Evolutionary conservation across 2,797 vertebrate species (phyloP).

Genomic region (Lagocephalus sceleratus): DNA sequence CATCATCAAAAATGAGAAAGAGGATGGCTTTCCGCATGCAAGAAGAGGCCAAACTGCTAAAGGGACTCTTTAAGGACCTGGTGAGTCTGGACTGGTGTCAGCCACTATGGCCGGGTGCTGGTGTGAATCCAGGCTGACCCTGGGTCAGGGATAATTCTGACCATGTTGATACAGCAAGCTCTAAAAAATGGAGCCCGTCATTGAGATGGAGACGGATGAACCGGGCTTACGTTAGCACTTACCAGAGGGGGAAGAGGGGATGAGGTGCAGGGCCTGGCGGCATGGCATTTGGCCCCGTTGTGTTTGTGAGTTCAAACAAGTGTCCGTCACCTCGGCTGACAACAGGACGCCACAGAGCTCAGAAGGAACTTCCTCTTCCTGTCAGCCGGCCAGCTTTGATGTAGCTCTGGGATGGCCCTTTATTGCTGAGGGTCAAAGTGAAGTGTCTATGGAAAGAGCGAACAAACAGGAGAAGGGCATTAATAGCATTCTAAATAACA

Average conservation of each 20-base stretch:
- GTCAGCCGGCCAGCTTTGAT: conserved; percentile 76
- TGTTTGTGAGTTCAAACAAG: conserved; percentile 73
- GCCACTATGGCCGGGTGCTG: background rate
- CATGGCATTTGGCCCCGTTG: conserved; percentile 65
- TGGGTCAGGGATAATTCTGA: conserved; percentile 61
- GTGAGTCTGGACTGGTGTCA: conserved; percentile 66
- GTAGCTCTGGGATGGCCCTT: conserved; percentile 67
- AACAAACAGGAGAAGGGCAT: conserved; percentile 41
- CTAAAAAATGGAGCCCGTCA: conserved; percentile 67
- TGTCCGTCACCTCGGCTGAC: conserved; percentile 78
- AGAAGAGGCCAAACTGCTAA: conserved; percentile 87
- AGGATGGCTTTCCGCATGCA: conserved; percentile 84
- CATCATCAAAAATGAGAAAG: conserved; percentile 85
- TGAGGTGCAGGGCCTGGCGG: conserved; percentile 58
- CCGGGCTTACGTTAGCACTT: conserved; percentile 61
- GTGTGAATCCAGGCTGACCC: conserved; percentile 49
- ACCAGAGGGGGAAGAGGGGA: conserved; percentile 50
- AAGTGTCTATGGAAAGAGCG: conserved; percentile 61
- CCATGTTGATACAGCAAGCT: conserved; percentile 64
- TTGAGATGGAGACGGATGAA: conserved; percentile 70
- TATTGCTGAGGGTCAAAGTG: conserved; percentile 44
- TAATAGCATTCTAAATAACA: conserved; percentile 62
- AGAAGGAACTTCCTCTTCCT: conserved; percentile 78
- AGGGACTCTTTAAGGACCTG: conserved; percentile 87
- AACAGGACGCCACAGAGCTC: conserved; percentile 80